These are phyloP conservation scores for Coccyzus lansbergi DNA, from an alignment of 2,797 vertebrate species.

Conservation along the genomic window DNA sequence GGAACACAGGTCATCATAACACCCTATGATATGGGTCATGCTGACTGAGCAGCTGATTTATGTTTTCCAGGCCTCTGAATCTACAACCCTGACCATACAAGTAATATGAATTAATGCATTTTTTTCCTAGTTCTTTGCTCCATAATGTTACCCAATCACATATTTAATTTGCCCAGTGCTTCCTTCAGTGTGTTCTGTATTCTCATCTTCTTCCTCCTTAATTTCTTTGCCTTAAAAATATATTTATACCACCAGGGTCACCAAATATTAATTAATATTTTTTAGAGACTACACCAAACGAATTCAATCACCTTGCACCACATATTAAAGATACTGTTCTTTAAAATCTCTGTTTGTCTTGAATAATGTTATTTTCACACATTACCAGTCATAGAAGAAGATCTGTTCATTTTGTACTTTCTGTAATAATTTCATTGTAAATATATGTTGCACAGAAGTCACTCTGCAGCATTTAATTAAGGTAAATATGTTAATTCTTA, in stretches of 20 bases:
- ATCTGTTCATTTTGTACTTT: neutral
- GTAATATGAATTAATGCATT: neutral
- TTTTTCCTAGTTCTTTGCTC: neutral
- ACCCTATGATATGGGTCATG: fast-evolving
- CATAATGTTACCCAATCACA: neutral
- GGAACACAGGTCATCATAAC: neutral
- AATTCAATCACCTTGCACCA: neutral
- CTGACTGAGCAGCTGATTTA: neutral
- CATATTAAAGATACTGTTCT: neutral
- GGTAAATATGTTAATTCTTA: neutral
- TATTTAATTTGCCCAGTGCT: neutral
- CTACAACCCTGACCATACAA: neutral
- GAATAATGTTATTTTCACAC: neutral
- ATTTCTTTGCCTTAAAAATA: neutral
- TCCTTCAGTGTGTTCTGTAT: neutral
- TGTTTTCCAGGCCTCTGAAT: neutral
- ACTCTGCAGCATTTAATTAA: neutral
- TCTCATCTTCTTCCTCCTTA: neutral
- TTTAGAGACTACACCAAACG: neutral
- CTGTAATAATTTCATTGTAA: neutral
- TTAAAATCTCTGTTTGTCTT: neutral
- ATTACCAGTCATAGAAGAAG: fast-evolving
- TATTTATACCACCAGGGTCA: neutral
- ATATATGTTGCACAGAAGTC: neutral
- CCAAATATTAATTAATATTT: no score